Evolutionary conservation across 2,113 vertebrate genomes (phyloP), one percentile per base, ranked within the genome.

Genomic region (Triplophysa dalaica): DNA sequence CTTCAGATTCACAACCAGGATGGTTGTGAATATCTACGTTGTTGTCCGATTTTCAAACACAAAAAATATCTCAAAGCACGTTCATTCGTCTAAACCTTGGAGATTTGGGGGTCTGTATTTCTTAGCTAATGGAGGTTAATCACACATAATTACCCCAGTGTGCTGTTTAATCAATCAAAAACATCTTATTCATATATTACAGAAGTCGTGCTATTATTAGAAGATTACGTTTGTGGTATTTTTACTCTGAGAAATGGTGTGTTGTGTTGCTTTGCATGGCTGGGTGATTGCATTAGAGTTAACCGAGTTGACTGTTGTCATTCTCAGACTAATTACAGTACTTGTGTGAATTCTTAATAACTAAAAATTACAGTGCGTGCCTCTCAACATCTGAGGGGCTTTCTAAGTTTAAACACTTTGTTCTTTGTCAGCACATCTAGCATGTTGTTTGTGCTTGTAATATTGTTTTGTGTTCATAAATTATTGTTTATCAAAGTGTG

Each of bases 291-390:
- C 78, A 78, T 85, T 81, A 78, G 75, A 52, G 56, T 75, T 81
- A 60, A 48, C 54, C 45, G 69, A 75, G 80, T 85, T 83, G 78
- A 82, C 81, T 78, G 81, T 83, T 83, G 81, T 81, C 81, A 80
- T 73, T 81, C 75, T 69, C 70, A 16, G 52, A 66, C 75, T 85
- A 83, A 82, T 85, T 81, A 81, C 69, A 79, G 75, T 65, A 61
- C 83, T 84, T 81, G 76, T 75, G 75, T 73, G 48, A 84, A 84
- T 81, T 84, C 76, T 75, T 84, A 84, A 81, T 84, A 84, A 81
- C 75, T 67, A 75, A 64, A 67, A 81, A 79, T 84, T 81, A 81
- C 38, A 45, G 79, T 70, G 74, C 60, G 22, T 63, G 78, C 75
- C 56, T 69, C 69, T 29, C 54, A 78, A 43, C 65, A 50, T 81